These are phyloP conservation scores for Pyrgilauda ruficollis DNA, from an alignment of 2,113 vertebrate genomes.

Conservation along the genomic window DNA sequence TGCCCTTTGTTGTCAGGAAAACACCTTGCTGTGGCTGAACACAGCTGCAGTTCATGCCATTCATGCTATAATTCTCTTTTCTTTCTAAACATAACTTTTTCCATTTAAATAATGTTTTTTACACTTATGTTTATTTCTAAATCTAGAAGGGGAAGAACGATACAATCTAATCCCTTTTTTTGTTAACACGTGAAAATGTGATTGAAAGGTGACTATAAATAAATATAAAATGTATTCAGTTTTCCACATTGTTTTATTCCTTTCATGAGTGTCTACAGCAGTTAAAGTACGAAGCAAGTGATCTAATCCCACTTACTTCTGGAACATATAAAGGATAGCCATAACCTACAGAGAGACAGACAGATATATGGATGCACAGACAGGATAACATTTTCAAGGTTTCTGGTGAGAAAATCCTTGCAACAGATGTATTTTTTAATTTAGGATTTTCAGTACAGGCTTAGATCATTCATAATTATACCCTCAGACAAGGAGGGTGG, in stretches of 20 bases:
- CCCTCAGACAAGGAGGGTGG: conserved; percentile 41
- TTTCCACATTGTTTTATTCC: background rate
- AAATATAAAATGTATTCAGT: background rate
- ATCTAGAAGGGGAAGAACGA: background rate
- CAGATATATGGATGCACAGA: conserved; percentile 55
- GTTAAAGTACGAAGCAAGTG: background rate
- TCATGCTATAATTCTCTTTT: background rate
- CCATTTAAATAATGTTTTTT: background rate
- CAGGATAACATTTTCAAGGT: conserved; percentile 55
- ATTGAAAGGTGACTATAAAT: background rate
- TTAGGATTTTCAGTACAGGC: conserved; percentile 63
- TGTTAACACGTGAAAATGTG: background rate
- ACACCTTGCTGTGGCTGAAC: background rate
- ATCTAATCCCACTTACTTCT: conserved; percentile 41
- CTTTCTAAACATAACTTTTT: background rate
- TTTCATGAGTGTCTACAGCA: conserved; percentile 1
- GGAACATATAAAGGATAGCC: conserved; percentile 10
- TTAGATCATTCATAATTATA: conserved; percentile 70
- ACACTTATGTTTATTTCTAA: background rate
- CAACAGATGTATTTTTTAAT: conserved; percentile 66
- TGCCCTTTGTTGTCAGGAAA: background rate
- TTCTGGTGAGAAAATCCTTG: conserved; percentile 54
- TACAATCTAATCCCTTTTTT: background rate
- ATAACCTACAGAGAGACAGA: conserved; percentile 46
- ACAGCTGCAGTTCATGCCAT: background rate